Conservation (phyloP, 2,113 vertebrate genomes). For the Oryctolagus cuniculus region mOryCun1.1 NC_091438.1:115196501-115197000, state of each 20-base stretch:
- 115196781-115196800: neutral
- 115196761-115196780: neutral
- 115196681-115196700: neutral
- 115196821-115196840: neutral
- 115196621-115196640: conserved; percentile 37
- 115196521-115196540: neutral
- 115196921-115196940: neutral
- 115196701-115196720: conserved; percentile 53
- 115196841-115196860: neutral
- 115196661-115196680: neutral
- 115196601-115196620: neutral
- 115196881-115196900: neutral
- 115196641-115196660: neutral
- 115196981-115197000: neutral
- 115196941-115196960: neutral
- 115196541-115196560: rapidly evolving
- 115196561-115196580: neutral
- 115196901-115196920: neutral
- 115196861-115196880: neutral
- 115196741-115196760: neutral
- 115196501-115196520: neutral
- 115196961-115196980: neutral
- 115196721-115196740: neutral
- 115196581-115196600: neutral
- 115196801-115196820: rapidly evolving